Base-by-base conservation (phyloP, 2,888 invertebrate genomes). In the Brenthis hecate region DNA sequence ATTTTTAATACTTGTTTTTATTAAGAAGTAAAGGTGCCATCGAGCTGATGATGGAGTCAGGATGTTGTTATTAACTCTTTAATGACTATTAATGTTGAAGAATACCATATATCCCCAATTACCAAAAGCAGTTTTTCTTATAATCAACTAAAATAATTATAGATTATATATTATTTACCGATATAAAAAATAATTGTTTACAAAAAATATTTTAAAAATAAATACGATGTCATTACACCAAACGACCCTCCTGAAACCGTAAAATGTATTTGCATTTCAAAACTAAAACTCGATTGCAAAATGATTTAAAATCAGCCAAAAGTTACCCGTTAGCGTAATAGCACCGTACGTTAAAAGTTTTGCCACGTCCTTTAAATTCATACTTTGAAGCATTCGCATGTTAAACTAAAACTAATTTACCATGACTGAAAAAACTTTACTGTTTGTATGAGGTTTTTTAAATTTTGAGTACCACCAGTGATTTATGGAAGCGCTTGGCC, bases 401-500 rank as follows among this genome's bases (percentile, higher is more conserved):
- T 50, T 60, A n/a, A 65, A 61, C 68, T 68, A 65, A 68, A 50
- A 58, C 58, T 54, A 13, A 56, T 63, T 68, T 58, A 8, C 57
- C 36, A 53, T 47, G 47, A 48, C n/a, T 48, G 48, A 64, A 53
- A 68, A 13, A 28, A n/a, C 47, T 32, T 28, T 60, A 6, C 28
- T 13, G 5, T 50, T 60, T 56, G n/a, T 54, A 48, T 50, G 53
- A 63, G 48, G 32, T 67, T 58, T 68, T 61, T 36, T 13, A 36
- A 63, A 16, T 64, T 66, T 58, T 19, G 51, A 64, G 56, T 53
- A 61, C 28, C 63, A 47, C 6, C 58, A 57, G 51, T 64, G 70
- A 71, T 65, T 63, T 56, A 61, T 19, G 13, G 56, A 57, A 50
- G 11, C 66, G 66, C 64, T 56, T 69, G 66, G 64, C 16, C 66